Evolutionary conservation across 1,140 invertebrate genomes (phyloP).

Genomic region (Hypothenemus hampei): DNA sequence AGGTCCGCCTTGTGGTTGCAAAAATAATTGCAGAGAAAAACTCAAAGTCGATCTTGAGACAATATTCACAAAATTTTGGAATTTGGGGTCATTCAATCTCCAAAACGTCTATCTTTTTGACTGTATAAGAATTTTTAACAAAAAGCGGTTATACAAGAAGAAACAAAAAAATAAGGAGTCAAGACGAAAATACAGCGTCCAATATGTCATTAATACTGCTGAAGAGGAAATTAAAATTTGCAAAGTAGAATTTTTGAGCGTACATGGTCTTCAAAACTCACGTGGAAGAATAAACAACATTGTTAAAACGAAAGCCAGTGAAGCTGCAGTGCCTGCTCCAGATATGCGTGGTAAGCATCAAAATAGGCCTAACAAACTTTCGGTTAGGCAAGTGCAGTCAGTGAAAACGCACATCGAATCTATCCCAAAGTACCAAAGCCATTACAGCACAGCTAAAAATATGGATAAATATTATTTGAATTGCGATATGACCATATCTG

Average conservation of each 20-base stretch:
- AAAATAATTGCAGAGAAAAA: constrained; percentile 16
- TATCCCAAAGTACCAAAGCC: too few relatives aligned
- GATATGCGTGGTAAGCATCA: too few relatives aligned
- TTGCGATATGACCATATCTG: too few relatives aligned
- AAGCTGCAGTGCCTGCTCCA: too few relatives aligned
- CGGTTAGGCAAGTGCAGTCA: too few relatives aligned
- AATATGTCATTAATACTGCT: constrained; percentile 7
- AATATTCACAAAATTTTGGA: constrained; percentile 18
- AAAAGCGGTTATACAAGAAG: constrained; percentile 13
- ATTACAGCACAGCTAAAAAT: too few relatives aligned
- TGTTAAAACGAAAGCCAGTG: not conserved
- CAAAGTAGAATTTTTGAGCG: constrained; percentile 11
- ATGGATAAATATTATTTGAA: too few relatives aligned
- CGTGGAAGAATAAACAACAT: constrained; percentile 2
- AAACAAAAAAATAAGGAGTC: constrained; percentile 13
- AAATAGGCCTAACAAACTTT: too few relatives aligned
- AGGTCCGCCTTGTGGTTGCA: constrained; percentile 2
- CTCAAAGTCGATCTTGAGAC: constrained; percentile 6
- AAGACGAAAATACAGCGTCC: constrained; percentile 6
- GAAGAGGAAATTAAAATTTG: constrained; percentile 5
- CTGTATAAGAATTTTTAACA: constrained; percentile 4
- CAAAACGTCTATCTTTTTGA: constrained; percentile 22
- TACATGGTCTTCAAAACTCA: constrained; percentile 14
- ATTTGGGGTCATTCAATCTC: too few relatives aligned
- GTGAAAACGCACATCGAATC: too few relatives aligned